Evolutionary conservation across 2,113 vertebrate species (phyloP), one percentile per base, ranked within the genome.

Genomic region (Rhinolophus ferrumequinum): DNA sequence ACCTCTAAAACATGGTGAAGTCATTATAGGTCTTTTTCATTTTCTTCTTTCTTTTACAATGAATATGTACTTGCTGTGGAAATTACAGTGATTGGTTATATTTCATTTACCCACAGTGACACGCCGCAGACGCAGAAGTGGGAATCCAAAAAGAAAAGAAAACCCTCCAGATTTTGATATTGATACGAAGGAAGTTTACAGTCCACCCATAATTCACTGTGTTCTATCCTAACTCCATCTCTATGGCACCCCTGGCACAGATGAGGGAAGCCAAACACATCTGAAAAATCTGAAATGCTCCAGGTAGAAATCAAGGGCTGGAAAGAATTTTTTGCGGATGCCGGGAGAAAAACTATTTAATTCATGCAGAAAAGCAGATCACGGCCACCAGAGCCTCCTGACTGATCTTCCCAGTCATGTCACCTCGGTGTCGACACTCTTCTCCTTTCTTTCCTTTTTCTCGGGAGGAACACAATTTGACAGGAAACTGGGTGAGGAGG

Each of bases 181-280:
- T 4, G 21, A n/a, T 5, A 54, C 0, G 2, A 22, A 44, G 38
- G 35, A 62, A 28, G 26, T 16, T 87, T n/a, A 22, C 2, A 5
- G 77, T 22, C 33, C 28, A 33, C n/a, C 26, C 8, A n/a, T 1
- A 2, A 22, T 12, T 3, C 7, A 58, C n/a, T 6, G 3, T 50
- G 16, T 41, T 44, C 2, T 16, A 6, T 5, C 84, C 84, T 33
- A 28, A 0, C 19, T 24, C 72, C 10, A 5, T 8, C 21, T 35
- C 67, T 28, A 2, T 19, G 9, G 15, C 10, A 69, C 3, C 50
- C 30, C 50, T 14, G 69, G 75, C 58, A 76, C 47, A 35, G 72
- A 52, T 8, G 4, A 50, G 52, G 52, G 41, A 85, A 77, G 8
- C 24, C 79, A 84, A 88, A 58, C 33, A 70, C 8, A 7, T 21